phyloP scores from a whole-genome alignment of 2,113 vertebrate species.

The Amblyornis subalaris region DNA sequence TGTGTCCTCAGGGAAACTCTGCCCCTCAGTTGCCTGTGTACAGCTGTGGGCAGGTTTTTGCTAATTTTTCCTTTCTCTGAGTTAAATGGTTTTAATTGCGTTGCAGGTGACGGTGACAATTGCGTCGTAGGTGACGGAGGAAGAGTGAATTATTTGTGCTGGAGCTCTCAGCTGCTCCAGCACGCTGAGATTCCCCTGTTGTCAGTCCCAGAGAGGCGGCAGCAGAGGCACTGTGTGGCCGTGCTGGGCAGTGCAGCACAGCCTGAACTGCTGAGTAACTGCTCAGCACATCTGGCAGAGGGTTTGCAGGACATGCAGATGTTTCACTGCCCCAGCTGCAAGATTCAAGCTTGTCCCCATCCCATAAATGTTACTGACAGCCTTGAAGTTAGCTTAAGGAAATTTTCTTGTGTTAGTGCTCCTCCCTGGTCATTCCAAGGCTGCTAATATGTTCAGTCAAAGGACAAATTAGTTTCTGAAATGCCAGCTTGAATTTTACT shows the following conservation, averaged over 20 bases:
- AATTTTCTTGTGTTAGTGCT: neutral
- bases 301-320: neutral
- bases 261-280: neutral
- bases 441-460: neutral
- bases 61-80: neutral
- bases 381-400: neutral
- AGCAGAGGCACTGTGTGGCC: neutral
- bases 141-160: neutral
- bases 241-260: fast-evolving
- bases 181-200: fast-evolving
- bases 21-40: fast-evolving
- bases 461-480: neutral
- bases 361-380: neutral
- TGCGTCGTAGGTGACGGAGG: neutral
- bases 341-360: neutral
- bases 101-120: neutral
- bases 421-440: neutral
- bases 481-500: neutral
- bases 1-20: neutral
- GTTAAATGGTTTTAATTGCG: neutral
- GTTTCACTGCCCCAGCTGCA: neutral
- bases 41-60: neutral
- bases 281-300: neutral
- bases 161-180: neutral
- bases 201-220: neutral